phyloP scores from a whole-genome alignment of 2,797 vertebrate species.

The Carcharodon carcharias region DNA sequence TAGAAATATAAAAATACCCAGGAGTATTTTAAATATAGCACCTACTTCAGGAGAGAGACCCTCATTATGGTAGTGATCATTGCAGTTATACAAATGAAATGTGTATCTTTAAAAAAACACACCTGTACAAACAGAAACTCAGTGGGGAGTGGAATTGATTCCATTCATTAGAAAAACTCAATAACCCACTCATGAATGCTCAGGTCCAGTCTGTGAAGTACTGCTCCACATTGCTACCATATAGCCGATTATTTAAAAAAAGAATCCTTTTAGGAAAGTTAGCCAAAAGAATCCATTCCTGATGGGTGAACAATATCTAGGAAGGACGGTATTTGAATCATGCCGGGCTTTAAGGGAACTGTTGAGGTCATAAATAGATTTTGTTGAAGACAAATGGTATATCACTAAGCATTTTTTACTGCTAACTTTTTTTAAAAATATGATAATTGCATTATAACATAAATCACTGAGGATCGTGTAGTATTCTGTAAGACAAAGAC shows the following conservation, averaged over 20 bases:
- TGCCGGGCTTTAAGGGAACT: neutral
- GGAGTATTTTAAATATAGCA: neutral
- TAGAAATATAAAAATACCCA: neutral
- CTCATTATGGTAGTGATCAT: neutral
- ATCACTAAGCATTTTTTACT: neutral
- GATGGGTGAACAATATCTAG: neutral
- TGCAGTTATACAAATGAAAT: neutral
- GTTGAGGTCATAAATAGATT: neutral
- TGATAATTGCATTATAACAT: neutral
- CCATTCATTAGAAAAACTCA: neutral
- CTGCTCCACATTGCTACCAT: neutral
- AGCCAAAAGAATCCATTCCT: neutral
- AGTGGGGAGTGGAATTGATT: constrained; percentile 3
- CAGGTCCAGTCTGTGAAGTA: neutral
- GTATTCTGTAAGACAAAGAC: constrained; percentile 8
- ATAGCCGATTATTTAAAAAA: neutral
- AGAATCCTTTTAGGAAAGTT: neutral
- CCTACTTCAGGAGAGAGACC: neutral
- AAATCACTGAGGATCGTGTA: neutral
- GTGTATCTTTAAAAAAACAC: neutral
- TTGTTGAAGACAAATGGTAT: neutral
- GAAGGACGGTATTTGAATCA: neutral
- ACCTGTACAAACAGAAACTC: constrained; percentile 32
- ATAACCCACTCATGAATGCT: neutral
- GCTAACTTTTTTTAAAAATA: neutral